phyloP scores from a whole-genome alignment of 1,140 invertebrate species.

The Sminthurides bifidus region DNA sequence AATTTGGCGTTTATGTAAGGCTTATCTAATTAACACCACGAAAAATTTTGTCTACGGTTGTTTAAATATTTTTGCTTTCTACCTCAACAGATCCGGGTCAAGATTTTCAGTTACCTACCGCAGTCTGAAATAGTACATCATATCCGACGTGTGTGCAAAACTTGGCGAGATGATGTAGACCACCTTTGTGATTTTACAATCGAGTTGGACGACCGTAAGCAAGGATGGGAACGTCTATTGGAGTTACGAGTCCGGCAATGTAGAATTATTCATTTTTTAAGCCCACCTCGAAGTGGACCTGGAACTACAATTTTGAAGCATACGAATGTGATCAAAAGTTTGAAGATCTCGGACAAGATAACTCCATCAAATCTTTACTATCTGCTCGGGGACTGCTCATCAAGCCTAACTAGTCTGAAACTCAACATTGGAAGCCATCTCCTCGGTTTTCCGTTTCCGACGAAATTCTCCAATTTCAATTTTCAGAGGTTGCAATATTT shows the following conservation, averaged over 20 bases:
- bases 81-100: constrained; percentile 12
- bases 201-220: constrained; percentile 15
- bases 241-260: constrained; percentile 13
- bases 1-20: neutral
- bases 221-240: constrained; percentile 6
- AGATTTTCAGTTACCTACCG: constrained; percentile 8
- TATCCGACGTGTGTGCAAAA: constrained; percentile 17
- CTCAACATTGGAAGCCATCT: neutral
- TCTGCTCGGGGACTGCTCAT: constrained; percentile 5
- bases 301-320: constrained; percentile 7
- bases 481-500: constrained; percentile 15
- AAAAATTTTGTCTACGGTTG: neutral
- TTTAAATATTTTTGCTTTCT: neutral
- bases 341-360: constrained; percentile 12
- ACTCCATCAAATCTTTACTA: constrained; percentile 14
- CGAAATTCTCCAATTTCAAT: constrained; percentile 9
- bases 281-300: neutral
- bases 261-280: constrained; percentile 8
- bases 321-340: constrained; percentile 6
- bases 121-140: constrained; percentile 3
- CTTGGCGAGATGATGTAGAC: constrained; percentile 21
- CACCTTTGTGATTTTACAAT: constrained; percentile 14
- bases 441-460: neutral
- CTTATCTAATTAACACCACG: neutral
- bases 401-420: constrained; percentile 1